Percentiles rank a stretch among this genome's conserved stretches.
Conservation (phyloP, 2,888 invertebrate species). For the Ormyrus labotus region DNA sequence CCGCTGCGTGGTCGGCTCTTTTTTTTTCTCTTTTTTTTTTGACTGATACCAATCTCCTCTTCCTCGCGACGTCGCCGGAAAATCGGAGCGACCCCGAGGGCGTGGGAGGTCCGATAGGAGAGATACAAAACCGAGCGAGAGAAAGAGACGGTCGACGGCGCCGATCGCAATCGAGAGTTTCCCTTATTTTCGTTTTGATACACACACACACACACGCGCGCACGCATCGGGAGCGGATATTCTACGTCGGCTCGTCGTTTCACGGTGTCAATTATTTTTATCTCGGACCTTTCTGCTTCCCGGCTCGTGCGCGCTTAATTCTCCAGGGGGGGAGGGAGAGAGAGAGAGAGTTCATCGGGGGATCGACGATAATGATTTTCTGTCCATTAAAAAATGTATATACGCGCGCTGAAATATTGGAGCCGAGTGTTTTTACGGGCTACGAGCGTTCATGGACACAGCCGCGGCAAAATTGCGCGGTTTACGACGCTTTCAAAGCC, state of each 20-base stretch:
- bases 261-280: slow-evolving; percentile 1
- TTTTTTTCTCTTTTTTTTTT: not conserved
- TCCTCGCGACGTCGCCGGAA: slow-evolving; percentile 1
- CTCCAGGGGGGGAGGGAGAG: too few species aligned
- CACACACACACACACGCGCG: not conserved
- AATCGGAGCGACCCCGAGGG: slow-evolving; percentile 20
- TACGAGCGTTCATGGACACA: too few species aligned
- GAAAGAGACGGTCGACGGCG: not conserved
- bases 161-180: slow-evolving; percentile 16
- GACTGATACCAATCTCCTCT: slow-evolving; percentile 2
- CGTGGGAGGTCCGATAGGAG: slow-evolving; percentile 6
- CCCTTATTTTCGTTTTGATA: slow-evolving; percentile 16
- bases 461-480: too few species aligned
- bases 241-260: not conserved
- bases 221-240: too few species aligned
- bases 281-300: slow-evolving; percentile 4
- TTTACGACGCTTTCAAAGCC: too few species aligned
- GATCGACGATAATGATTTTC: too few species aligned
- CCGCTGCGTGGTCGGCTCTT: not conserved
- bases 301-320: not conserved
- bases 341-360: too few species aligned
- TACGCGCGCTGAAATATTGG: too few species aligned
- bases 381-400: too few species aligned
- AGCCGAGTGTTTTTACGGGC: too few species aligned
- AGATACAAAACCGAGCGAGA: slow-evolving; percentile 7